phyloP scores from a whole-genome alignment of 2,797 vertebrate species.

The Neosilurus mollespiculum region DNA sequence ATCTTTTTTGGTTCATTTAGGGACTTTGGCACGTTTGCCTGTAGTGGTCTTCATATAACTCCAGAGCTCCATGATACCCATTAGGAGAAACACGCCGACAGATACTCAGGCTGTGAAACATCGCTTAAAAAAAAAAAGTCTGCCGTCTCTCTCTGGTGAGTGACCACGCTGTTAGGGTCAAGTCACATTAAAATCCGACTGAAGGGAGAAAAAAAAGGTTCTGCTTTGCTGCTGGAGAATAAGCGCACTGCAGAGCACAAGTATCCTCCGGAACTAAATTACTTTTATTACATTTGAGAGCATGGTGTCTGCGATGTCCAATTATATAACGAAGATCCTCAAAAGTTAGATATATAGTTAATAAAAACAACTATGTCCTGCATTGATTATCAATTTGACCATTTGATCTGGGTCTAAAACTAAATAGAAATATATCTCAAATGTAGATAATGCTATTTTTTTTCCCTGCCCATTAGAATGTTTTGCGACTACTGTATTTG shows the following conservation, averaged over 20 bases:
- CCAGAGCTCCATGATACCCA: constrained; percentile 51
- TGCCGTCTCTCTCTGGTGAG: constrained; percentile 33
- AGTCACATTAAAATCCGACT: constrained; percentile 6
- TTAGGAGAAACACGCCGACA: constrained; percentile 49
- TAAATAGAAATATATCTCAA: background rate
- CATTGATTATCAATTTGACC: background rate
- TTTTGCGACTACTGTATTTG: background rate
- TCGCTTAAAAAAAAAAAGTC: background rate
- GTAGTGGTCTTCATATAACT: constrained; percentile 50
- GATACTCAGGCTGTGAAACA: constrained; percentile 35
- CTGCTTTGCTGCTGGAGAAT: background rate
- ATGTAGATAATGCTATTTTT: background rate
- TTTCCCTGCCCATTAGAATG: background rate
- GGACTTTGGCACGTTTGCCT: constrained; percentile 43
- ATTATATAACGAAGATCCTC: background rate
- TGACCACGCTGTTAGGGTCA: constrained; percentile 46
- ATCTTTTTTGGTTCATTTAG: constrained; percentile 55
- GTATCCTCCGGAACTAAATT: background rate
- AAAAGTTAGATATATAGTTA: background rate
- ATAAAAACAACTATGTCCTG: background rate
- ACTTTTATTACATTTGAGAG: too few relatives aligned
- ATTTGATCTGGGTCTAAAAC: background rate
- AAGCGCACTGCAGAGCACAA: background rate
- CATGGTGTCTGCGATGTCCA: background rate
- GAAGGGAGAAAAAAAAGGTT: background rate